Evolutionary conservation across 2,888 invertebrate genomes (phyloP), one percentile per base, ranked within the genome.

Genomic region (Gryllus longicercus): DNA sequence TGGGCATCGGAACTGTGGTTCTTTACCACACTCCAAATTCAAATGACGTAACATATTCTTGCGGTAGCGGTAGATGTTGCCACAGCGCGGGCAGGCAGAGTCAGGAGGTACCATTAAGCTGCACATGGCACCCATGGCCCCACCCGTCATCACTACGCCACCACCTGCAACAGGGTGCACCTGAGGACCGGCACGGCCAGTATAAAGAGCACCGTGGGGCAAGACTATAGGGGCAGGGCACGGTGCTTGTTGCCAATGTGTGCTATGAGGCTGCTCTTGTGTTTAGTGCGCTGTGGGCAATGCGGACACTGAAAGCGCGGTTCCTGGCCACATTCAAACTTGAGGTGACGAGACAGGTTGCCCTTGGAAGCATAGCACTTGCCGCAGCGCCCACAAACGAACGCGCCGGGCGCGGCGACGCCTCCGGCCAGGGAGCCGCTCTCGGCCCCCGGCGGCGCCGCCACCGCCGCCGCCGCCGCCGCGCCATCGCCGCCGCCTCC

Each of bases 1-100:
- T 11, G 87, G 87, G 81, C 88, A 88, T 81, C 85, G 86, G 84
- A 87, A 88, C 81, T 86, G 85, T 11, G 87, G 86, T 76, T 85
- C 85, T 78, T 86, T 85, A 11, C 87, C 87, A 81, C 88, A 88
- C 81, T 87, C 87, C 83, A 85, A 86, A 79, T 85, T 85, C 5
- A 85, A 82, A 78, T 88, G 88, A 77, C 86, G 84, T 80, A 85
- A 85, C 84, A 88, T 84, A 77, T 83, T 83, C 75, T 84, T 83
- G 49, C 83, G 82, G 79, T 84, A 81, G 76, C 83, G 86, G 83
- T 87, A 88, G 18, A 84, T 82, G 5, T 85, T 84, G 51, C 85
- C 85, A 81, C 88, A 88, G 75, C 85, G 85, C 0, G 85, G 86
- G 38, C 38, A 38, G 38, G 38, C 38, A 38, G 38, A 38, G 38